These are phyloP conservation scores for Lycaena phlaeas DNA, from an alignment of 2,888 invertebrate genomes.

Conservation along the genomic window DNA sequence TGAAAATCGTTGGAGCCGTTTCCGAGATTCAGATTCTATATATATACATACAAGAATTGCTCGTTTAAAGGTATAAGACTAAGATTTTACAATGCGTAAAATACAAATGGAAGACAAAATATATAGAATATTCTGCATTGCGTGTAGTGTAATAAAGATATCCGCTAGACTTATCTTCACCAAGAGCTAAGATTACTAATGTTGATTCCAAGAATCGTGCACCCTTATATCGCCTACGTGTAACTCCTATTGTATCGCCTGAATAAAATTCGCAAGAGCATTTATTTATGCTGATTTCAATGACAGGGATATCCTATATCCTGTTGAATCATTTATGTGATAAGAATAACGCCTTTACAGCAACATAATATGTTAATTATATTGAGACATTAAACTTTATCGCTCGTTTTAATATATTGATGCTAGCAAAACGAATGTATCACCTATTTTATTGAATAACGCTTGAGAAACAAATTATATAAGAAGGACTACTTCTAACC, in stretches of 20 bases:
- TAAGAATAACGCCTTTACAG: no score
- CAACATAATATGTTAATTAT: background rate
- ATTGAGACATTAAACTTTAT: no score
- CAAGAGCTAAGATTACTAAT: slow-evolving; percentile 13
- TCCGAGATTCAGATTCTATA: no score
- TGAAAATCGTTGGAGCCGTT: no score
- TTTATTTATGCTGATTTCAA: slow-evolving; percentile 7
- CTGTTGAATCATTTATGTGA: slow-evolving; percentile 10
- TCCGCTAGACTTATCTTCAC: slow-evolving; percentile 15
- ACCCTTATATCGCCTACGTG: slow-evolving; percentile 11
- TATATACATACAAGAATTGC: no score
- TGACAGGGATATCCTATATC: slow-evolving; percentile 19
- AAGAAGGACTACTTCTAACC: no score
- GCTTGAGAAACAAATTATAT: no score
- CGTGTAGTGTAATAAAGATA: slow-evolving; percentile 14
- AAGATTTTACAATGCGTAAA: no score
- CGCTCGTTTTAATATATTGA: no score
- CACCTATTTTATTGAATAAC: no score
- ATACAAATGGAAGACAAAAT: background rate
- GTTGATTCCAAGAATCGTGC: slow-evolving; percentile 13
- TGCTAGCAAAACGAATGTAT: no score
- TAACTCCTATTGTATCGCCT: slow-evolving; percentile 10
- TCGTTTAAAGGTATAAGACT: no score
- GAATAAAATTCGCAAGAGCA: slow-evolving; percentile 1
- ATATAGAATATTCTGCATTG: slow-evolving; percentile 5